These are phyloP conservation scores for Diaperis boleti DNA, from an alignment of 2,888 invertebrate genomes.

Conservation along the genomic window DNA sequence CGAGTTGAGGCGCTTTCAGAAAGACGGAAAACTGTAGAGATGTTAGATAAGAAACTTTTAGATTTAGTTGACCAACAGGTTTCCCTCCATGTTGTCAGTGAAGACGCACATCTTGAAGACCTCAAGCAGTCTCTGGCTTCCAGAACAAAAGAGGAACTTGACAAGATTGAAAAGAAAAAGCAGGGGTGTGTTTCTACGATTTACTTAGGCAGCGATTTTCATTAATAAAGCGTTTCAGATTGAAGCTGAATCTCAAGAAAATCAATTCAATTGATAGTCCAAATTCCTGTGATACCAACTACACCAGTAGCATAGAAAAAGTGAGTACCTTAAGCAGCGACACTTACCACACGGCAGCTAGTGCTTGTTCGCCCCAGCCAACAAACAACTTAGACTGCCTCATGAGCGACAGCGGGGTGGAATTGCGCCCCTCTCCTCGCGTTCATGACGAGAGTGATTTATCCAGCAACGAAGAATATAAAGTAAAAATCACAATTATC, in stretches of 20 bases:
- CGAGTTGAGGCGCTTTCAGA: constrained; percentile 74
- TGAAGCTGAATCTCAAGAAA: constrained; percentile 77
- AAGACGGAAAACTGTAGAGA: constrained; percentile 76
- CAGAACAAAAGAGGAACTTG: constrained; percentile 68
- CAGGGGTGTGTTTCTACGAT: constrained; percentile 66
- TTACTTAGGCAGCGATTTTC: no score
- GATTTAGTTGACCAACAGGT: constrained; percentile 75
- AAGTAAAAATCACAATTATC: constrained; percentile 56
- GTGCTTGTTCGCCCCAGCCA: constrained; percentile 58
- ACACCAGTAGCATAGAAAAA: constrained; percentile 56
- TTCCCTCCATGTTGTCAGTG: constrained; percentile 38
- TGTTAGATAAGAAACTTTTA: constrained; percentile 77
- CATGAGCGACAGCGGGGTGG: constrained; percentile 72
- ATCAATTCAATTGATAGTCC: constrained; percentile 62
- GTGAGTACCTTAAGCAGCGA: constrained; percentile 68
- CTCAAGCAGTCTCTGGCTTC: constrained; percentile 66
- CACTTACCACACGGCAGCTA: constrained; percentile 81
- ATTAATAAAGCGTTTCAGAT: constrained; percentile 62
- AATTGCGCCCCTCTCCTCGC: constrained; percentile 58
- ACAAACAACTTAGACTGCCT: constrained; percentile 52
- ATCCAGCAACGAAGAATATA: constrained; percentile 73
- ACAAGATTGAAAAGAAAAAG: constrained; percentile 69
- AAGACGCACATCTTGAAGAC: constrained; percentile 52
- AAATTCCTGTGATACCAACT: constrained; percentile 61
- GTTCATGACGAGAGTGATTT: constrained; percentile 72